A percentile compares a stretch with the other conserved stretches of the same genome.
Conservation (phyloP, 30 jellyfish, hydroid and myxozoan species). For the Chrysaora quinquecirrha region DNA sequence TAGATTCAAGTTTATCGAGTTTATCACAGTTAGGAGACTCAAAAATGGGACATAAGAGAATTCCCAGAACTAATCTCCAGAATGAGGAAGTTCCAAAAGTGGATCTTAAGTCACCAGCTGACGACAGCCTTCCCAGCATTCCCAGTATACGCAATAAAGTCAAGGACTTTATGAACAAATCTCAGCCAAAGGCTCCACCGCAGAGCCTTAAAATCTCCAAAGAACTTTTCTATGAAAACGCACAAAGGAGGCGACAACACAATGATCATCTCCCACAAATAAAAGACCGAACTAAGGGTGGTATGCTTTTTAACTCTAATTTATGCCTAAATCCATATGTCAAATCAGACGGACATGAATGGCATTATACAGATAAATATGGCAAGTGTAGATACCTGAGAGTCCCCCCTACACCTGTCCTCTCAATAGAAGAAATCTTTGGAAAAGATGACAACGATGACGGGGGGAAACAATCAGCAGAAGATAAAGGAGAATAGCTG, state of each 20-base stretch:
- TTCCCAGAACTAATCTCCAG: neutral
- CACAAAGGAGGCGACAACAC: neutral
- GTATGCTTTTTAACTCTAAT: neutral
- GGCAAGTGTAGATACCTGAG: slow-evolving; percentile 79
- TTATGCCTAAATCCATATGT: slow-evolving; percentile 34
- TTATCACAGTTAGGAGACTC: neutral
- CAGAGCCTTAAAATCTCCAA: slow-evolving; percentile 46
- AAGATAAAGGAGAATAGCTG: too few relatives aligned
- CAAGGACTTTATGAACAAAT: slow-evolving; percentile 29
- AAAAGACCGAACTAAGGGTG: too few relatives aligned
- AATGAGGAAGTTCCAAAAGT: neutral
- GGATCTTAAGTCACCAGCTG: neutral
- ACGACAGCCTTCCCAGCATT: neutral
- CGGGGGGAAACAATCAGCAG: too few relatives aligned
- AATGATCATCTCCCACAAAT: neutral
- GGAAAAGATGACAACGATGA: neutral
- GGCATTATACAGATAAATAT: slow-evolving; percentile 52
- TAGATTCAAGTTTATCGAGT: neutral
- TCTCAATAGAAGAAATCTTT: slow-evolving; percentile 69
- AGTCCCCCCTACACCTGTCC: slow-evolving; percentile 75
- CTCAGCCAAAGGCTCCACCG: slow-evolving; percentile 60
- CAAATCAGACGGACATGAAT: slow-evolving; percentile 23
- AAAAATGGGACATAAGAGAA: neutral
- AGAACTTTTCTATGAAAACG: neutral
- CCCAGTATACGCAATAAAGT: slow-evolving; percentile 9